Percentiles rank a stretch among this genome's conserved stretches.
These are phyloP conservation scores for Mastomys coucha DNA, from an alignment of 2,113 vertebrate species.

Conservation along the genomic window DNA sequence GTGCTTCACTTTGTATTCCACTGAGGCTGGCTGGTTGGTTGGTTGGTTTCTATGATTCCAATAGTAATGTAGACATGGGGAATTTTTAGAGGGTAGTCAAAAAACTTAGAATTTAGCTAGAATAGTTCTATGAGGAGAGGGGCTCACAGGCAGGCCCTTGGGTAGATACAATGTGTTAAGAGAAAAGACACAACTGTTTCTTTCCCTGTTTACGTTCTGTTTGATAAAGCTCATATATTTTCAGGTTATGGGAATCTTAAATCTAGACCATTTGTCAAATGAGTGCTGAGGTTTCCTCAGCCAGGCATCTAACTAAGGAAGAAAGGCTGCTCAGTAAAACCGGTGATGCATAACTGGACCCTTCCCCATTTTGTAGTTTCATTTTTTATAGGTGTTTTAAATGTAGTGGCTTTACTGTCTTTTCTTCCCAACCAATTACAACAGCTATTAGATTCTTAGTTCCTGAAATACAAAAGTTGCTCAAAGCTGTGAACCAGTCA, in stretches of 20 bases:
- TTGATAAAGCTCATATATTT: constrained; percentile 5
- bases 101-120: constrained; percentile 4
- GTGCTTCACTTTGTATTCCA: neutral
- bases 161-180: constrained; percentile 40
- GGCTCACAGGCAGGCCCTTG: neutral
- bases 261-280: constrained; percentile 34
- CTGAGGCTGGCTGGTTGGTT: neutral
- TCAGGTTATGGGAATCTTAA: neutral
- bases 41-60: neutral
- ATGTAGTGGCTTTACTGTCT: constrained; percentile 10
- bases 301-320: neutral
- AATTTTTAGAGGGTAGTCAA: neutral
- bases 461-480: constrained; percentile 20
- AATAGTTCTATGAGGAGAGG: neutral
- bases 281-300: neutral
- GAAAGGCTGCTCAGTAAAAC: constrained; percentile 22
- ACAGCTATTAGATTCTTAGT: neutral
- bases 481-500: neutral
- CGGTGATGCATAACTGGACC: neutral
- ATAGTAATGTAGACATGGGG: constrained; percentile 11
- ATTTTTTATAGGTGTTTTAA: neutral
- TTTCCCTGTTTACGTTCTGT: neutral
- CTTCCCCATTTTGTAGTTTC: neutral
- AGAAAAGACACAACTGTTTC: constrained; percentile 16
- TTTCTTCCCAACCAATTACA: constrained; percentile 62